phyloP scores from a whole-genome alignment of 2,113 vertebrate genomes.

The Brienomyrus brachyistius region DNA sequence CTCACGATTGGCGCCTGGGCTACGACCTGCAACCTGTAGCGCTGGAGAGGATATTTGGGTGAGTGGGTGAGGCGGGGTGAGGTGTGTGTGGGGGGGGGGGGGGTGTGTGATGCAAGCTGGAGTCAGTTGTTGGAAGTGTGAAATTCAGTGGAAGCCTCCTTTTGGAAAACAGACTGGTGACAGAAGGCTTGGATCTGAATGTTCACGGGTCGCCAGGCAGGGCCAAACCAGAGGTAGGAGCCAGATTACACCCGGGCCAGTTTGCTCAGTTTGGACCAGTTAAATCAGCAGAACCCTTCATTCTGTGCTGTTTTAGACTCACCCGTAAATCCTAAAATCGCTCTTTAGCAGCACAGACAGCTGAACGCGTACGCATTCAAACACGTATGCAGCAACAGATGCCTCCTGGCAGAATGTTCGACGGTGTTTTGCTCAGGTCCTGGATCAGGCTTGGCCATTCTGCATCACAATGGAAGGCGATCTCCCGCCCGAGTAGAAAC shows the following conservation, averaged over 20 bases:
- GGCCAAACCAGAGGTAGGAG: not conserved
- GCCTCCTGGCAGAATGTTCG: not conserved
- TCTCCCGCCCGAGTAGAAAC: not conserved
- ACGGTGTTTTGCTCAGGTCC: not conserved
- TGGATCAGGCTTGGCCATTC: not conserved
- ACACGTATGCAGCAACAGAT: not conserved
- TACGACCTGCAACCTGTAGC: not conserved
- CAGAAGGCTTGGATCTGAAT: constrained; percentile 1
- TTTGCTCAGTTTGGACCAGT: not conserved
- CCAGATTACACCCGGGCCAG: not conserved
- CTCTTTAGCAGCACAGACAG: not conserved
- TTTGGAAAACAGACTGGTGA: not conserved
- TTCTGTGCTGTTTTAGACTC: not conserved
- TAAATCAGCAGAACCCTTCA: not conserved
- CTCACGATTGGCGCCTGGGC: not conserved
- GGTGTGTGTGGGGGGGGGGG: too few species aligned
- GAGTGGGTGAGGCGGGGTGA: not conserved
- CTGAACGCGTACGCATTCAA: not conserved
- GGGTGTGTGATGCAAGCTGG: not conserved
- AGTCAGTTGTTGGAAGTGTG: not conserved
- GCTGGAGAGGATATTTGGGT: not conserved
- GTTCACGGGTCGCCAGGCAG: not conserved
- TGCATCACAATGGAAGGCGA: not conserved
- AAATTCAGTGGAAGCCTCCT: not conserved
- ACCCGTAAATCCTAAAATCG: not conserved